Percentiles rank a stretch among this genome's conserved stretches.
These are phyloP conservation scores for Pongo abelii DNA, from an alignment of 2,113 vertebrate species.

Conservation along the genomic window DNA sequence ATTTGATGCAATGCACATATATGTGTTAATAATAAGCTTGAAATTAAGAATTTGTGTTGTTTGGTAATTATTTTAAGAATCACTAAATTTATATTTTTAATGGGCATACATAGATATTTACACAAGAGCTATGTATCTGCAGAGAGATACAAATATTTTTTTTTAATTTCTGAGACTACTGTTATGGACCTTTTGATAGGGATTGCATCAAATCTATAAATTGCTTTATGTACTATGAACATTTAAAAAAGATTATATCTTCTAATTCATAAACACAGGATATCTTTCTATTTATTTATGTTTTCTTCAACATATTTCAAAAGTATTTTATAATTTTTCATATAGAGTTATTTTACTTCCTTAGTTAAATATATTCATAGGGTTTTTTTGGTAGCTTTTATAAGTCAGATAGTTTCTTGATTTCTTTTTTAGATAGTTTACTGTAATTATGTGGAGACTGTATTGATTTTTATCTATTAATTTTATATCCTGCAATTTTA, in stretches of 20 bases:
- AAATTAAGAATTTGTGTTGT: not conserved
- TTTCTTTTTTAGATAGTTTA: not conserved
- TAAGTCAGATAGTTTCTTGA: not conserved
- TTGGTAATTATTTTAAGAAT: conserved; percentile 14
- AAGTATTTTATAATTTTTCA: not conserved
- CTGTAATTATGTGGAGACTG: not conserved
- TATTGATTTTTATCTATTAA: not conserved
- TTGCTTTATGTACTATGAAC: not conserved
- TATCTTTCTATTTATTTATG: not conserved
- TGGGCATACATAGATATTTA: not conserved
- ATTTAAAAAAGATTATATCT: not conserved
- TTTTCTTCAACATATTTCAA: not conserved
- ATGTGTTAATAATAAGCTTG: not conserved
- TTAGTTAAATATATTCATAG: not conserved
- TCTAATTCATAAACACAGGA: not conserved
- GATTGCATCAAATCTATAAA: not conserved
- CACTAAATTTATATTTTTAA: not conserved
- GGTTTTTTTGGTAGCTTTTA: not conserved
- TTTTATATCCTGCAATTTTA: not conserved
- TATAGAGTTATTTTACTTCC: not conserved
- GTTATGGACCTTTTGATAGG: not conserved
- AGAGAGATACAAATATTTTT: not conserved
- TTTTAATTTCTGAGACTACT: not conserved
- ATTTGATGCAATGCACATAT: not conserved
- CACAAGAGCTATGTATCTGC: not conserved